These are phyloP conservation scores for Salminus brasiliensis DNA, from an alignment of 2,113 vertebrate genomes.

Conservation along the genomic window DNA sequence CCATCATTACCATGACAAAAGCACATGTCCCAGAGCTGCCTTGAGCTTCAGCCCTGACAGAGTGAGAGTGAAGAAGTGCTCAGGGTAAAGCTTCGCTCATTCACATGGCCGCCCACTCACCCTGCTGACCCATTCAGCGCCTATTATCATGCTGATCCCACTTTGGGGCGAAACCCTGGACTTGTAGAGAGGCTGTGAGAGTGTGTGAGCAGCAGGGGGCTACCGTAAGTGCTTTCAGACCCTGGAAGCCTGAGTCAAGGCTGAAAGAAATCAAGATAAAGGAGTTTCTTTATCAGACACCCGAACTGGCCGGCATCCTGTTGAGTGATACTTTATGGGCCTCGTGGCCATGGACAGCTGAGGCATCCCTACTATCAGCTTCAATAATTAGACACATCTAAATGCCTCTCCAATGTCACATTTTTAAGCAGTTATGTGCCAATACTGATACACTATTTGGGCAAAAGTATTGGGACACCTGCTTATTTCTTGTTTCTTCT, in stretches of 20 bases:
- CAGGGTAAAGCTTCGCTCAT: conserved; percentile 58
- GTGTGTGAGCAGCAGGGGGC: neutral
- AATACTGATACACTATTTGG: too few species aligned
- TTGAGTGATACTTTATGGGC: too few species aligned
- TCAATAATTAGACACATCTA: too few species aligned
- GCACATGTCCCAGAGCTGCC: conserved; percentile 60
- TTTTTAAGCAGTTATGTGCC: too few species aligned
- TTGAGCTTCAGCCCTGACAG: conserved; percentile 71
- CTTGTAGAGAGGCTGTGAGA: neutral
- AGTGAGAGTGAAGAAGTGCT: conserved; percentile 67
- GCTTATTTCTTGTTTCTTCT: too few species aligned
- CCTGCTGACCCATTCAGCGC: conserved; percentile 48
- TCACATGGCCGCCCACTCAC: conserved; percentile 66
- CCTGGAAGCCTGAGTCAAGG: neutral
- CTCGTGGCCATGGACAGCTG: too few species aligned
- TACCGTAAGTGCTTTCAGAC: neutral
- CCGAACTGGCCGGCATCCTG: too few species aligned
- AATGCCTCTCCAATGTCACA: too few species aligned
- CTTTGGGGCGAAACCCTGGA: conserved; percentile 56
- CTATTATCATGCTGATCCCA: conserved; percentile 76
- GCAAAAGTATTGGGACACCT: too few species aligned
- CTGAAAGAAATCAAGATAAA: too few species aligned
- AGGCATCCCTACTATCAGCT: too few species aligned
- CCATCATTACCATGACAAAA: conserved; percentile 77
- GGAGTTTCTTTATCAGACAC: too few species aligned